Conservation (phyloP, 2,113 vertebrate species). For the Geococcyx californianus region DNA sequence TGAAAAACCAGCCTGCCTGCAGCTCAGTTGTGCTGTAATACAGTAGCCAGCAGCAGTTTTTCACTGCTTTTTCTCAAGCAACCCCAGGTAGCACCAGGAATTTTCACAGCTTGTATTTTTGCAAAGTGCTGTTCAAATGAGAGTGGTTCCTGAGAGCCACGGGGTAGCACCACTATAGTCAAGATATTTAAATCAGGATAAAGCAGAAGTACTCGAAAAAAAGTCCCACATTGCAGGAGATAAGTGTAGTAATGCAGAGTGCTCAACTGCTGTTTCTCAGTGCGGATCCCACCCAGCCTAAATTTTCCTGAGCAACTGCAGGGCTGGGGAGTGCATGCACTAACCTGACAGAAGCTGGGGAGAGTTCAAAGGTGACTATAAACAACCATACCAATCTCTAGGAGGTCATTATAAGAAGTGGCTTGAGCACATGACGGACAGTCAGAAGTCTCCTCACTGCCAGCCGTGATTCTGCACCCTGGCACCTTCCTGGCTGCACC, state of each 20-base stretch:
- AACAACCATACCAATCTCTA: background rate
- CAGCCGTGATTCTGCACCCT: background rate
- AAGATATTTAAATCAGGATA: background rate
- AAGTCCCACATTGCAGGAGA: background rate
- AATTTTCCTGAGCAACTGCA: background rate
- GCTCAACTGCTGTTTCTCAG: background rate
- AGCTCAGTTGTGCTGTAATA: background rate
- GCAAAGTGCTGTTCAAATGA: background rate
- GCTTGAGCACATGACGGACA: background rate
- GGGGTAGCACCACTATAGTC: background rate
- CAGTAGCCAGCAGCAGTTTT: background rate
- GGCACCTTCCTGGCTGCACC: background rate
- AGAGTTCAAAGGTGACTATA: background rate
- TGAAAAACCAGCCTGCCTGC: background rate
- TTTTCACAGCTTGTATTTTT: background rate
- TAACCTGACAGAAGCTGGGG: background rate
- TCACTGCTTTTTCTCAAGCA: background rate
- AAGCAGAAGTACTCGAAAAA: background rate
- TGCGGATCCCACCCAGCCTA: background rate
- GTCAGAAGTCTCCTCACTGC: background rate
- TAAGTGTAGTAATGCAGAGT: background rate
- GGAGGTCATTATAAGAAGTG: background rate
- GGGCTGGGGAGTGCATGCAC: background rate
- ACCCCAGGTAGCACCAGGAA: background rate
- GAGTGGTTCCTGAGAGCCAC: background rate